Percentiles rank a stretch among this genome's conserved stretches.
Conservation (phyloP, 2,888 invertebrate species). For the Eumacrocentrus americanus region DNA sequence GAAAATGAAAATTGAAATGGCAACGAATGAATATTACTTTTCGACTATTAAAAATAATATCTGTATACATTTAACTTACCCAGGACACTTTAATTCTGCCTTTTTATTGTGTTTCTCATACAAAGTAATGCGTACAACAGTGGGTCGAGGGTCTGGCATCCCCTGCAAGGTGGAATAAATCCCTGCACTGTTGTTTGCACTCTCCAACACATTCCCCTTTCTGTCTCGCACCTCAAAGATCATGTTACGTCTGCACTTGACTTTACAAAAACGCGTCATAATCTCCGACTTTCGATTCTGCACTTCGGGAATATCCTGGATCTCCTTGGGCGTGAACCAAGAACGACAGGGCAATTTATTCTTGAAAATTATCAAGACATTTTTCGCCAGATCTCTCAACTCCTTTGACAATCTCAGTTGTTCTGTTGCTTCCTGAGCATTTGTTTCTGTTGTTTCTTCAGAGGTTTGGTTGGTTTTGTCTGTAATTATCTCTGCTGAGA, state of each 20-base stretch:
- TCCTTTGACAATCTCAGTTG: slow-evolving; percentile 10
- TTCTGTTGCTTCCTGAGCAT: not conserved
- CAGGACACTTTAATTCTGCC: slow-evolving; percentile 63
- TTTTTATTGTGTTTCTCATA: slow-evolving; percentile 58
- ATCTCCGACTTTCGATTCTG: slow-evolving; percentile 64
- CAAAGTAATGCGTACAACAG: slow-evolving; percentile 58
- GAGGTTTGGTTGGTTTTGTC: too few relatives aligned
- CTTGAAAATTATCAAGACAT: slow-evolving; percentile 54
- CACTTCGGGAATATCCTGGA: slow-evolving; percentile 59
- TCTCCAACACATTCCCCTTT: slow-evolving; percentile 65
- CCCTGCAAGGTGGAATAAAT: slow-evolving; percentile 65
- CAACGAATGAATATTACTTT: not conserved
- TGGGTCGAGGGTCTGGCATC: slow-evolving; percentile 61
- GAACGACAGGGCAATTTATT: slow-evolving; percentile 69
- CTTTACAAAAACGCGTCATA: slow-evolving; percentile 65
- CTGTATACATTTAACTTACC: slow-evolving; percentile 51
- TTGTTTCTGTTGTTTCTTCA: too few relatives aligned
- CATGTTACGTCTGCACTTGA: slow-evolving; percentile 61
- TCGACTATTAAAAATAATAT: not conserved
- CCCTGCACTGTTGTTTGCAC: slow-evolving; percentile 69
- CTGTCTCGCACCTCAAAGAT: slow-evolving; percentile 66
- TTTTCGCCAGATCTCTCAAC: slow-evolving; percentile 25
- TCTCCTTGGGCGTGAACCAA: slow-evolving; percentile 61
- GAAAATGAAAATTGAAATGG: slow-evolving; percentile 30
- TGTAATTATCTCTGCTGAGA: too few relatives aligned